Conservation (phyloP, 2,113 vertebrate species). For the Perca fluviatilis region DNA sequence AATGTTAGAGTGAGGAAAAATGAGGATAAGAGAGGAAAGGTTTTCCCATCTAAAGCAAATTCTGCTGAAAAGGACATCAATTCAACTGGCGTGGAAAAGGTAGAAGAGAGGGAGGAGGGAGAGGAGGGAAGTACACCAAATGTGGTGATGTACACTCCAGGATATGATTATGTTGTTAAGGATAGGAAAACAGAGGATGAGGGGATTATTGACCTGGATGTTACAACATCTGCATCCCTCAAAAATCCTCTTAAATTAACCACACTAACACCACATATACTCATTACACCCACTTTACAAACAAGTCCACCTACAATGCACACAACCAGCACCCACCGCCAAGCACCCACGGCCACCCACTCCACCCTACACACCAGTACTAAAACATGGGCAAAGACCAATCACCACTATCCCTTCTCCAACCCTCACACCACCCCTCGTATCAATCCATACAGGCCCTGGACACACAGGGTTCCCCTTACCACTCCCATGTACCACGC, state of each 20-base stretch:
- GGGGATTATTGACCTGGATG: constrained; percentile 68
- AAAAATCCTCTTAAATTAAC: constrained; percentile 48
- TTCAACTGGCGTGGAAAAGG: constrained; percentile 7
- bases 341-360: constrained; percentile 9
- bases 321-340: constrained; percentile 27
- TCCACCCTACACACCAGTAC: constrained; percentile 52
- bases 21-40: constrained; percentile 10
- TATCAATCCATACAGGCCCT: constrained; percentile 24
- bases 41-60: constrained; percentile 15
- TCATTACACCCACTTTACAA: constrained; percentile 47
- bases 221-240: constrained; percentile 42
- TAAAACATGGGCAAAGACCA: constrained; percentile 47
- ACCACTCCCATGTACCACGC: constrained; percentile 47
- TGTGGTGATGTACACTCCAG: constrained; percentile 61
- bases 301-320: constrained; percentile 39
- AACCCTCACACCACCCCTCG: constrained; percentile 34
- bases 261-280: constrained; percentile 23
- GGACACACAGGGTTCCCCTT: constrained; percentile 35
- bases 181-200: constrained; percentile 63
- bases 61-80: constrained; percentile 21
- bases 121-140: constrained; percentile 81
- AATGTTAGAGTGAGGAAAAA: constrained; percentile 54
- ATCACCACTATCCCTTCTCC: constrained; percentile 19
- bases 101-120: constrained; percentile 40
- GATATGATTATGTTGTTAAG: constrained; percentile 80